Evolutionary conservation across 2,797 vertebrate genomes (phyloP).

Genomic region (Sebastes vulpes): DNA sequence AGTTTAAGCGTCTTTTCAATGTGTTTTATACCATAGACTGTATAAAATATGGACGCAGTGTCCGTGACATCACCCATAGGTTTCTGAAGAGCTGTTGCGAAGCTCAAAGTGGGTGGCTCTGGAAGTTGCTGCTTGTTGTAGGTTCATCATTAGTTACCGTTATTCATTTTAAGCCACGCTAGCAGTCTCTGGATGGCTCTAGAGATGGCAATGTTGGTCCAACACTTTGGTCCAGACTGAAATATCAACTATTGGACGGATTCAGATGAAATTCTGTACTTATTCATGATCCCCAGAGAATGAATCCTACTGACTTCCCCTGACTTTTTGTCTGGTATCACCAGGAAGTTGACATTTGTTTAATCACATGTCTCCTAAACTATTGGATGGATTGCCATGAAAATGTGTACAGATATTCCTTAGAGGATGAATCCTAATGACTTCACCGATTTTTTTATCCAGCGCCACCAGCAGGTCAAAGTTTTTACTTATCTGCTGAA

Average conservation of each 20-base stretch:
- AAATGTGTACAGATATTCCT: too few relatives aligned
- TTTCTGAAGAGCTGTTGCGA: too few relatives aligned
- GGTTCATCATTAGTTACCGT: neutral
- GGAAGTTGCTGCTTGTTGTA: neutral
- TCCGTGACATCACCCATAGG: too few relatives aligned
- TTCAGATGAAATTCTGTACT: neutral
- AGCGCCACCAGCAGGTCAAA: too few relatives aligned
- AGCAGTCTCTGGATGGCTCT: neutral
- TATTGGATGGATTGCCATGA: neutral
- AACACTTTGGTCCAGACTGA: neutral
- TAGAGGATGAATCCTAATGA: too few relatives aligned
- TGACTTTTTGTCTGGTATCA: neutral
- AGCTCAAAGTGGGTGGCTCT: too few relatives aligned
- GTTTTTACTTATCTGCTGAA: too few relatives aligned
- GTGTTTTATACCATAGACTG: neutral
- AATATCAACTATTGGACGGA: neutral
- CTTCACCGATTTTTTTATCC: too few relatives aligned
- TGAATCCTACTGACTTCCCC: neutral
- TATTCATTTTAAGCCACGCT: neutral
- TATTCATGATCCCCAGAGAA: neutral
- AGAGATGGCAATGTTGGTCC: neutral
- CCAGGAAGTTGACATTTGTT: neutral
- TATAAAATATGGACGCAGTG: too few relatives aligned
- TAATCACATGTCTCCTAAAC: neutral
- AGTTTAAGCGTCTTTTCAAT: neutral